Evolutionary conservation across 2,113 vertebrate species (phyloP).

Genomic region (Oryzias curvinotus): DNA sequence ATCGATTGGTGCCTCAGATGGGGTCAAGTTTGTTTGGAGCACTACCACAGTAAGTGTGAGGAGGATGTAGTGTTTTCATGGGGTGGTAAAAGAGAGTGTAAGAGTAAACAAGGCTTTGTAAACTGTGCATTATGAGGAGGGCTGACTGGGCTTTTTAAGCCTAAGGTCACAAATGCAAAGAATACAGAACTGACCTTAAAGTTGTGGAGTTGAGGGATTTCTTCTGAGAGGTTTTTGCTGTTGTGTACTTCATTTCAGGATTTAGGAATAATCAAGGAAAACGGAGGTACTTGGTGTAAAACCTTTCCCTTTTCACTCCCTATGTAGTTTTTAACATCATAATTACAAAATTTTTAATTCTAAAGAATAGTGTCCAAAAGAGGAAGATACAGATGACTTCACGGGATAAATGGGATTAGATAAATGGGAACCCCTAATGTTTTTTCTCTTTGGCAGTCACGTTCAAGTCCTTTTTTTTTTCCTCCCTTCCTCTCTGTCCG

Average conservation of each 20-base stretch:
- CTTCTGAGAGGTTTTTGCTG: too few species aligned
- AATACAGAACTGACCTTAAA: too few species aligned
- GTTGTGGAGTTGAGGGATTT: too few species aligned
- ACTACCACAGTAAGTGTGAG: not conserved
- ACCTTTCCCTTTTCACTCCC: too few species aligned
- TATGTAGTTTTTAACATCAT: too few species aligned
- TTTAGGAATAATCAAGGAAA: too few species aligned
- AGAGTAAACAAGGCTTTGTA: not conserved
- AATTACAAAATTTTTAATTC: too few species aligned
- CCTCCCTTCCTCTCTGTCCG: constrained; percentile 46
- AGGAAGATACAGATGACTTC: constrained; percentile 16
- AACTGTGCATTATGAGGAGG: too few species aligned
- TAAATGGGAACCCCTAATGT: constrained; percentile 51
- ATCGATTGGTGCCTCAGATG: not conserved
- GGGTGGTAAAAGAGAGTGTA: not conserved
- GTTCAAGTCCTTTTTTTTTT: constrained; percentile 46
- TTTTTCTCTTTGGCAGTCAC: constrained; percentile 56
- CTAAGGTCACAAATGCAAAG: too few species aligned
- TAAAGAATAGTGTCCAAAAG: constrained; percentile 9
- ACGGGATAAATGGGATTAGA: constrained; percentile 58
- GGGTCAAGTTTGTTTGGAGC: not conserved
- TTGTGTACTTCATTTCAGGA: too few species aligned
- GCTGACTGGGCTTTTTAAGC: too few species aligned
- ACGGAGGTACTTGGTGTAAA: too few species aligned
- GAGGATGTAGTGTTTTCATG: not conserved